Conservation (phyloP, 2,113 vertebrate species). For the Dinomys branickii region DNA sequence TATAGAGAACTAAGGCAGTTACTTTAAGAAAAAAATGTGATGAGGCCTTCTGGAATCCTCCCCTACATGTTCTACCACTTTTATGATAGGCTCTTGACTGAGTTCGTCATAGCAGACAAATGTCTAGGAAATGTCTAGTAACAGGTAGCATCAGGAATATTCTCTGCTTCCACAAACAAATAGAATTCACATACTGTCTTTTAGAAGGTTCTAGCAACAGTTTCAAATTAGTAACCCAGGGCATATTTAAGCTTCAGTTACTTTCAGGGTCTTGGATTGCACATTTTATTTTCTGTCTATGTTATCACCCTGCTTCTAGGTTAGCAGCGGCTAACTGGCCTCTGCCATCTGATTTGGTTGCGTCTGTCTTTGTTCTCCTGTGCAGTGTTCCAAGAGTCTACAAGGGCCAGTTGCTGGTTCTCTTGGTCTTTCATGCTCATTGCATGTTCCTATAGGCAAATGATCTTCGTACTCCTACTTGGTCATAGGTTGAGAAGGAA, state of each 20-base stretch:
- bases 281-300: slow-evolving; percentile 8
- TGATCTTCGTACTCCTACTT: slow-evolving; percentile 27
- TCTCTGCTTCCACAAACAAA: slow-evolving; percentile 18
- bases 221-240: background rate
- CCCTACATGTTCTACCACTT: background rate
- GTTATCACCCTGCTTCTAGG: background rate
- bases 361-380: slow-evolving; percentile 5
- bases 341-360: background rate
- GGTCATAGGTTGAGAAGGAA: slow-evolving; percentile 30
- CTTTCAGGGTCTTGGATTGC: slow-evolving; percentile 16
- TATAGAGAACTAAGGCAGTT: background rate
- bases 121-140: background rate
- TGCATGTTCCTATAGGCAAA: slow-evolving; percentile 1
- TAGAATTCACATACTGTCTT: background rate
- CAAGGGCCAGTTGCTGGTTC: background rate
- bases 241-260: slow-evolving; percentile 9
- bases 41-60: background rate
- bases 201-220: slow-evolving; percentile 42
- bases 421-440: background rate
- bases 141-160: background rate
- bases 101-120: background rate
- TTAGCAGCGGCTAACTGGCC: background rate
- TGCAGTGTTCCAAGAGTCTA: background rate
- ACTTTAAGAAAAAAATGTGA: slow-evolving; percentile 32
- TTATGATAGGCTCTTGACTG: background rate